Percentiles rank a stretch among this genome's conserved stretches.
phyloP scores from a whole-genome alignment of 2,113 vertebrate genomes.

The Machaerirhynchus nigripectus region DNA sequence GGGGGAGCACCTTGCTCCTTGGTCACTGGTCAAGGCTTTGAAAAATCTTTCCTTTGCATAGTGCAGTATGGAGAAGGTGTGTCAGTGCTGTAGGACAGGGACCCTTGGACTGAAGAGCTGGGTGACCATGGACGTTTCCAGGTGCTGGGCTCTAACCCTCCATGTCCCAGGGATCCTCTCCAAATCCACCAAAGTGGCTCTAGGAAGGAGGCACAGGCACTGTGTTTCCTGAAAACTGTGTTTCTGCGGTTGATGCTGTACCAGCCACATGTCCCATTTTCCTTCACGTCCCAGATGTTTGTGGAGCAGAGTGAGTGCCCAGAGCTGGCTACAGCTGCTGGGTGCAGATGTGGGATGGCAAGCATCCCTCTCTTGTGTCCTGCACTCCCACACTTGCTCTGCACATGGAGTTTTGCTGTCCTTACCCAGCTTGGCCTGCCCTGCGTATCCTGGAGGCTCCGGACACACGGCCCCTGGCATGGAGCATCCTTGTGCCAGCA shows the following conservation, averaged over 20 bases:
- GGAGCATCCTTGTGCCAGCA: rapidly evolving
- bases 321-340: background rate
- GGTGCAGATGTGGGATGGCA: background rate
- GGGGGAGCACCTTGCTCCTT: background rate
- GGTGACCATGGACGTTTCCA: rapidly evolving
- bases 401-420: rapidly evolving
- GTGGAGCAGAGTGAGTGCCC: background rate
- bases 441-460: rapidly evolving
- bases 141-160: background rate
- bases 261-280: rapidly evolving
- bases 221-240: too few species aligned
- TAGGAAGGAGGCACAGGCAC: background rate
- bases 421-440: background rate
- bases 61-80: background rate
- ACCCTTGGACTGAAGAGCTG: rapidly evolving
- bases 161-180: background rate
- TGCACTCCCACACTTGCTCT: background rate
- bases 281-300: background rate
- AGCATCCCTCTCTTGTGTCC: rapidly evolving
- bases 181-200: background rate
- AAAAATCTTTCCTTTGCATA: background rate
- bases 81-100: background rate
- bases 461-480: rapidly evolving
- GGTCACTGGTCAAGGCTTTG: background rate
- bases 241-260: background rate